Conservation (phyloP, 2,797 vertebrate species). For the Todus mexicanus region DNA sequence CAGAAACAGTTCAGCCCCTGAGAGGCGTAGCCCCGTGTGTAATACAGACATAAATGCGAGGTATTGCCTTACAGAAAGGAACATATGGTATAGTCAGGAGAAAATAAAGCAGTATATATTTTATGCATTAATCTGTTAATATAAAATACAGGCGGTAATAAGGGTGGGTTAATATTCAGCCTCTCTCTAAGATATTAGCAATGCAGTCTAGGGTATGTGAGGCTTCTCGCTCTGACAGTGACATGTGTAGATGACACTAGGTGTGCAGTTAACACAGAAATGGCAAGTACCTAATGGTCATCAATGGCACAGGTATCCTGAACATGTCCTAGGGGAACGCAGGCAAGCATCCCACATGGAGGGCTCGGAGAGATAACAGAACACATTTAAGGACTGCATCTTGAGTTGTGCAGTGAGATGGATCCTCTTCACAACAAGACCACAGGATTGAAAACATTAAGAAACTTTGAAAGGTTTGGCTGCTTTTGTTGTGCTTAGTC, state of each 20-base stretch:
- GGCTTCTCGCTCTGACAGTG: not conserved
- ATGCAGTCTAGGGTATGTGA: rapidly evolving
- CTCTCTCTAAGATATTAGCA: not conserved
- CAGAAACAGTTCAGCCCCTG: not conserved
- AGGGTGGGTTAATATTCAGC: not conserved
- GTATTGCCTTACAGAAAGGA: not conserved
- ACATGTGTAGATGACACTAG: not conserved
- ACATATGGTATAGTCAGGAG: not conserved
- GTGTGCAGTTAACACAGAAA: not conserved
- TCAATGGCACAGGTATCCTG: not conserved
- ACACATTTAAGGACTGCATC: not conserved
- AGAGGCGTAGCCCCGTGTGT: rapidly evolving
- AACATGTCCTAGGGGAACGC: not conserved
- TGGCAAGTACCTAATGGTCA: not conserved
- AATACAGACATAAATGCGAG: not conserved
- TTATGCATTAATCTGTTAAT: not conserved
- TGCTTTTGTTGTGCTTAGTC: not conserved
- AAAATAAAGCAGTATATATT: not conserved
- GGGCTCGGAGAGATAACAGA: not conserved
- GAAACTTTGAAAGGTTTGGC: not conserved
- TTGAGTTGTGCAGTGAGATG: not conserved
- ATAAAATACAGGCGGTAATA: not conserved
- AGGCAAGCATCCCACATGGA: not conserved
- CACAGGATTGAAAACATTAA: not conserved
- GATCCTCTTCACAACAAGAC: not conserved